Percentiles rank a stretch among this genome's conserved stretches.
Evolutionary conservation across 2,113 vertebrate species (phyloP).

Genomic region (Pungitius pungitius): DNA sequence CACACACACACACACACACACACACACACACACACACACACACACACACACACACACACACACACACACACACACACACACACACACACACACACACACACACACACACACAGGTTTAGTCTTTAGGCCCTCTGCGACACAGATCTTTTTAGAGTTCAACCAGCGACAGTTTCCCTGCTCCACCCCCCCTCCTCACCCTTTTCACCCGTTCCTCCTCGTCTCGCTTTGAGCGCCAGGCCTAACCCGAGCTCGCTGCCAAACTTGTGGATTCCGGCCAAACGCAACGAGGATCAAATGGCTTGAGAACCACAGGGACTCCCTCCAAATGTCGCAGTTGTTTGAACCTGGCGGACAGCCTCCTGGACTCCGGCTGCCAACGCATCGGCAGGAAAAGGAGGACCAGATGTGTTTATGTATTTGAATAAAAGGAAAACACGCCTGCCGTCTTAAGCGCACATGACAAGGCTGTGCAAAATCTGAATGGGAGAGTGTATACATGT

Average conservation of each 20-base stretch:
- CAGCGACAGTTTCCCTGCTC: constrained; percentile 32
- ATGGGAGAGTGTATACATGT: constrained; percentile 16
- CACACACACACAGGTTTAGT: not conserved
- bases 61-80: not conserved
- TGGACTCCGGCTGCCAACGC: constrained; percentile 59
- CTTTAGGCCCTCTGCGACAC: constrained; percentile 17
- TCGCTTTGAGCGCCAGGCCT: constrained; percentile 54
- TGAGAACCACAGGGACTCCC: constrained; percentile 67
- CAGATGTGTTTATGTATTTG: constrained; percentile 61
- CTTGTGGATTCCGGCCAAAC: constrained; percentile 67
- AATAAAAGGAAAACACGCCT: constrained; percentile 28
- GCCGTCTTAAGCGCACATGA: constrained; percentile 17
- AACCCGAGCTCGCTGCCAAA: constrained; percentile 65
- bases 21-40: not conserved
- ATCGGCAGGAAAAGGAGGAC: constrained; percentile 52
- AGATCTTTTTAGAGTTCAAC: constrained; percentile 46
- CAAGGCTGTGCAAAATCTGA: constrained; percentile 17
- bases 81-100: not conserved
- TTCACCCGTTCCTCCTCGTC: constrained; percentile 29
- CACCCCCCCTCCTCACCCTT: not conserved
- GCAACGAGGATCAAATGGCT: constrained; percentile 73
- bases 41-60: not conserved
- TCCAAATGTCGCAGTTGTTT: constrained; percentile 82
- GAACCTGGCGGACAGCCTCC: constrained; percentile 66
- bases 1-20: not conserved